Evolutionary conservation across 2,888 invertebrate species (phyloP).

Genomic region (Apamea epomidion): DNA sequence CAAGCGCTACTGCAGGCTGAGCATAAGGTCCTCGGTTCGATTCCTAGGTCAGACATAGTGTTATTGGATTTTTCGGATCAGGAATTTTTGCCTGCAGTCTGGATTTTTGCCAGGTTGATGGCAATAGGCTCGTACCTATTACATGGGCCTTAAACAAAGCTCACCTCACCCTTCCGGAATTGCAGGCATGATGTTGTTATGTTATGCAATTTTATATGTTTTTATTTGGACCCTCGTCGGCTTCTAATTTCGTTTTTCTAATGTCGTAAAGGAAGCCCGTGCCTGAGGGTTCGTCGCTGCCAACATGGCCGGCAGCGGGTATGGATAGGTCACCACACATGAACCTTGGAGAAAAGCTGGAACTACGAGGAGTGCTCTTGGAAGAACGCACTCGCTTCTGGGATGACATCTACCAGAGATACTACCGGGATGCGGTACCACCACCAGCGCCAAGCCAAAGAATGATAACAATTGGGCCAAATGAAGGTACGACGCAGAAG

Average conservation of each 20-base stretch:
- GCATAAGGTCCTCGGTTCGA: background rate
- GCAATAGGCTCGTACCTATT: background rate
- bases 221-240: background rate
- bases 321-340: constrained; percentile 66
- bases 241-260: background rate
- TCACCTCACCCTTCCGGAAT: background rate
- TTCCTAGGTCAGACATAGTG: background rate
- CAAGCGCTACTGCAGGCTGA: background rate
- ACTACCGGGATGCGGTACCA: constrained; percentile 59
- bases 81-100: background rate
- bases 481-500: background rate
- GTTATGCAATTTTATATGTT: background rate
- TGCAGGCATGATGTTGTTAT: background rate
- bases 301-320: constrained; percentile 67
- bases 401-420: constrained; percentile 67
- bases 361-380: constrained; percentile 61
- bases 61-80: background rate
- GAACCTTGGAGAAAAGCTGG: constrained; percentile 62
- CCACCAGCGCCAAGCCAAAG: constrained; percentile 27
- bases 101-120: background rate
- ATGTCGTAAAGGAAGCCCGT: constrained; percentile 69
- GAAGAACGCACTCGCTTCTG: constrained; percentile 66
- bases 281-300: constrained; percentile 64
- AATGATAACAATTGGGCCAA: background rate
- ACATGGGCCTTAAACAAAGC: background rate